A percentile compares a stretch with the other conserved stretches of the same genome.
Conservation (phyloP, 2,113 vertebrate species). For the Thunnus thynnus region DNA sequence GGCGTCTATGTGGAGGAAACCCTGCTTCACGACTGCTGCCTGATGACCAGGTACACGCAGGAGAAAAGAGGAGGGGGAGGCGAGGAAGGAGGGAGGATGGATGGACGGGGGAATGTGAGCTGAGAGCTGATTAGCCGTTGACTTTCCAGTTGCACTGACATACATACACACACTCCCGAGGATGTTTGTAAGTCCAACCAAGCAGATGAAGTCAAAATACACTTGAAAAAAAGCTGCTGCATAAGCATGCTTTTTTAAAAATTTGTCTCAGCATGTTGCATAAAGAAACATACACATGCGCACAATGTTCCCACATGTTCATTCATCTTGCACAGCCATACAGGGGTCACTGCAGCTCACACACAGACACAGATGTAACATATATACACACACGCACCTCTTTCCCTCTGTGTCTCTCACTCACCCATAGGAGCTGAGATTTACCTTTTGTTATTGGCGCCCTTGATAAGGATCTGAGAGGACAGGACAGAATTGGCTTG, state of each 20-base stretch:
- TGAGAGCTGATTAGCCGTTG: slow-evolving; percentile 30
- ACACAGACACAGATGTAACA: slow-evolving; percentile 11
- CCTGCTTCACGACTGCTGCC: slow-evolving; percentile 93
- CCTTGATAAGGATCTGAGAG: slow-evolving; percentile 81
- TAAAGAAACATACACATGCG: neutral
- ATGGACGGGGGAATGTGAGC: neutral
- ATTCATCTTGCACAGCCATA: neutral
- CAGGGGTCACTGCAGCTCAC: neutral
- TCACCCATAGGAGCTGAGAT: slow-evolving; percentile 55
- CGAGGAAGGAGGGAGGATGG: neutral
- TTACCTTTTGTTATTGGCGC: slow-evolving; percentile 70
- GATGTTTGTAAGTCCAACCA: neutral
- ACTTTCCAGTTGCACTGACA: slow-evolving; percentile 25
- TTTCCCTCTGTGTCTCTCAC: slow-evolving; percentile 27
- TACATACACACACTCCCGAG: neutral
- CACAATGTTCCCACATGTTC: neutral
- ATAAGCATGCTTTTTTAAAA: neutral
- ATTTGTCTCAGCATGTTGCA: neutral
- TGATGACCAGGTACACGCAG: slow-evolving; percentile 89
- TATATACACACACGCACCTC: neutral
- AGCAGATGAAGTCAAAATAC: slow-evolving; percentile 4
- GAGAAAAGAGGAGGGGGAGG: neutral
- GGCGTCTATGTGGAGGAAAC: slow-evolving; percentile 90
- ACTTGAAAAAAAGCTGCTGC: slow-evolving; percentile 9
- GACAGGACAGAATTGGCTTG: slow-evolving; percentile 77